Evolutionary conservation across 2,113 vertebrate genomes (phyloP).

Genomic region (Setophaga petechia): DNA sequence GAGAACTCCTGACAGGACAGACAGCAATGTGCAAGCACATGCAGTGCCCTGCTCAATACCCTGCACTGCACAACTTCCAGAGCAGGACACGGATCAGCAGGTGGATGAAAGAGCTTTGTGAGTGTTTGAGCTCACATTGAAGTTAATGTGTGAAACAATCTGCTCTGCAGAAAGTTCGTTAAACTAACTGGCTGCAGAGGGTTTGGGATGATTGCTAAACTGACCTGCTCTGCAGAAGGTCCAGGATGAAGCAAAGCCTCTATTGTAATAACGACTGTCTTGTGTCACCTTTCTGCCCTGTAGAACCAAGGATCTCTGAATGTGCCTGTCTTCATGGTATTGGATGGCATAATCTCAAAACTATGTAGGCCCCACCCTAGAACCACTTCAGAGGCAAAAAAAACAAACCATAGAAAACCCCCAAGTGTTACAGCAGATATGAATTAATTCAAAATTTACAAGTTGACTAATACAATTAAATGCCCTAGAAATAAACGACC

Average conservation of each 20-base stretch:
- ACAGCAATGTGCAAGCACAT: neutral
- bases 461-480: neutral
- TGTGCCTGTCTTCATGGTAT: neutral
- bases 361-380: neutral
- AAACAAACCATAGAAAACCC: neutral
- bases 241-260: neutral
- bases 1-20: neutral
- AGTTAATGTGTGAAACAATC: neutral
- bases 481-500: neutral
- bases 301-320: neutral
- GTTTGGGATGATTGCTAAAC: neutral
- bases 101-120: fast-evolving
- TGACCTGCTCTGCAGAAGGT: neutral
- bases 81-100: neutral
- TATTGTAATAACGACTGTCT: fast-evolving
- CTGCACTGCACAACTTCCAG: neutral
- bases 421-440: neutral
- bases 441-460: neutral
- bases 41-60: neutral
- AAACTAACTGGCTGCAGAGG: neutral
- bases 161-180: neutral
- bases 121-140: neutral
- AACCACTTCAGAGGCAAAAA: neutral
- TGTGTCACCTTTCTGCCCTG: fast-evolving
- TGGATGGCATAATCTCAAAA: neutral